Evolutionary conservation across 2,888 invertebrate species (phyloP).

Genomic region (Papilio demoleus): DNA sequence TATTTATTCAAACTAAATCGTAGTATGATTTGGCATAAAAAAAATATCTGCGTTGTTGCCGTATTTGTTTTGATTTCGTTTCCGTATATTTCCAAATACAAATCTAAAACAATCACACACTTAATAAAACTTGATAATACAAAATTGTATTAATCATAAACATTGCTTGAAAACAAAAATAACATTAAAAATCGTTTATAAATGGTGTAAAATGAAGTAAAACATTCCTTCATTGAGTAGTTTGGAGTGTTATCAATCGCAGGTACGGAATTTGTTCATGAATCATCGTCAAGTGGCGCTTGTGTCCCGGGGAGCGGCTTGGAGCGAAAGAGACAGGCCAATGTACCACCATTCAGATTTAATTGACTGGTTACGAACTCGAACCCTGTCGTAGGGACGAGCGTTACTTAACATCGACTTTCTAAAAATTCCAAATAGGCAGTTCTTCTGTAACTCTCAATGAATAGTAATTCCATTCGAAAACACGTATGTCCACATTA

Average conservation of each 20-base stretch:
- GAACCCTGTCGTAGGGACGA: constrained; percentile 79
- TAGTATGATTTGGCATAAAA: constrained; percentile 39
- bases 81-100: constrained; percentile 19
- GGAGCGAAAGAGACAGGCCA: constrained; percentile 74
- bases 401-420: constrained; percentile 77
- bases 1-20: constrained; percentile 32
- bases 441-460: constrained; percentile 62
- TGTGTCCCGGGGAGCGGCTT: constrained; percentile 69
- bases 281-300: constrained; percentile 82
- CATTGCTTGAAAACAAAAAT: background rate
- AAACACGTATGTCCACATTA: constrained; percentile 47
- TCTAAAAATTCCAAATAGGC: constrained; percentile 75
- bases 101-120: background rate
- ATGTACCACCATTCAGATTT: constrained; percentile 78
- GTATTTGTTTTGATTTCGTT: constrained; percentile 2
- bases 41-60: constrained; percentile 20
- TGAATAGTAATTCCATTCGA: constrained; percentile 64
- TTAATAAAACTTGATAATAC: background rate
- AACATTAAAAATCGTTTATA: background rate
- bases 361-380: constrained; percentile 82
- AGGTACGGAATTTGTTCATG: constrained; percentile 79
- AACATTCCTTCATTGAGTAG: constrained; percentile 75
- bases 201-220: constrained; percentile 63
- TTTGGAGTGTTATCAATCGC: constrained; percentile 80
- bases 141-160: background rate